Percentiles rank a stretch among this genome's conserved stretches.
Evolutionary conservation across 2,113 vertebrate genomes (phyloP).

Genomic region (Malurus cyaneus): DNA sequence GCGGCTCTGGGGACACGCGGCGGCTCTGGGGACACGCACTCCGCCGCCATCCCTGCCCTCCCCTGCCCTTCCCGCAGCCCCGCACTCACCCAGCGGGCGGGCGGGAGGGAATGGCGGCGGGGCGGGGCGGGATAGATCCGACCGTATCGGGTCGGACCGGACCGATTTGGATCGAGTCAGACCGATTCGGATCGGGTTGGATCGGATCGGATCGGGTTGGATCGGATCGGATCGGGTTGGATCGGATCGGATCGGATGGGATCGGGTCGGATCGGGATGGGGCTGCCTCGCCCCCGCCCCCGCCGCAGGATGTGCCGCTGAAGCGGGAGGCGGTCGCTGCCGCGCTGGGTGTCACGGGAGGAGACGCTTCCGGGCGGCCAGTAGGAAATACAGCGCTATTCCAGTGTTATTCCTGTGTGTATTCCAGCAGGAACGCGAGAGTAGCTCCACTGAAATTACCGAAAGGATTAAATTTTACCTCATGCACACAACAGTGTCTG

Average conservation of each 20-base stretch:
- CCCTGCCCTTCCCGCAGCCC: too few relatives aligned
- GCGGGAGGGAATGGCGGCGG: not conserved
- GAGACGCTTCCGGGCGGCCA: not conserved
- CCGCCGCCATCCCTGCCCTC: not conserved
- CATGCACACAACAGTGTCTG: accelerated
- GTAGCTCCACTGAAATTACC: accelerated
- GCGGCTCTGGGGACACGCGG: too few relatives aligned
- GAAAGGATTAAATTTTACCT: not conserved
- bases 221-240: accelerated
- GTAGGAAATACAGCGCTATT: accelerated
- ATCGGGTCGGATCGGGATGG: accelerated
- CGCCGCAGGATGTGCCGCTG: not conserved
- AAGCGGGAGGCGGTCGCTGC: not conserved
- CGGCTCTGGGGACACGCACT: too few relatives aligned
- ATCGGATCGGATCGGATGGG: not conserved
- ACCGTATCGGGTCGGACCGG: too few relatives aligned
- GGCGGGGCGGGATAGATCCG: too few relatives aligned
- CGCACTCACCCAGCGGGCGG: not conserved
- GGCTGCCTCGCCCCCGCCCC: too few relatives aligned
- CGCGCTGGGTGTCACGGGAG: not conserved
- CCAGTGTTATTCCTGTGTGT: accelerated
- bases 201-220: too few relatives aligned
- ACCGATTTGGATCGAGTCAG: too few relatives aligned
- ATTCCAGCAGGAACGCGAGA: accelerated
- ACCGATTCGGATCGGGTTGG: too few relatives aligned